Percentiles rank a stretch among this genome's conserved stretches.
phyloP scores from a whole-genome alignment of 2,113 vertebrate genomes.

The Pica pica region DNA sequence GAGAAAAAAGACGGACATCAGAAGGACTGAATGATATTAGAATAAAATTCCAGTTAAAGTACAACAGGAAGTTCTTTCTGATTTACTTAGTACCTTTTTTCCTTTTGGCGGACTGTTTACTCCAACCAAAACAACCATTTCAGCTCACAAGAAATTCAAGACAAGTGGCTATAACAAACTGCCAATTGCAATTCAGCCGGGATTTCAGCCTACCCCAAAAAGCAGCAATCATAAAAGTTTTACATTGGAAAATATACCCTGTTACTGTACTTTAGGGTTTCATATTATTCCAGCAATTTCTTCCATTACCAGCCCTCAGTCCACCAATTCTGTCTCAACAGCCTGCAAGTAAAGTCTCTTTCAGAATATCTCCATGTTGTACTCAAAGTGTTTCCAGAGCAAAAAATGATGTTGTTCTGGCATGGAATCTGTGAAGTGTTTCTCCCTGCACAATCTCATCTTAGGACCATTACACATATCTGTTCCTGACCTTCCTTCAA shows the following conservation, averaged over 20 bases:
- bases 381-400: neutral
- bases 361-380: neutral
- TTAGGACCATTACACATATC: neutral
- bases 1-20: neutral
- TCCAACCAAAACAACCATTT: constrained; percentile 15
- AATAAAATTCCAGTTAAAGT: constrained; percentile 9
- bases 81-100: neutral
- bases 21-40: neutral
- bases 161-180: neutral
- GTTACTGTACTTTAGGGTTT: constrained; percentile 40
- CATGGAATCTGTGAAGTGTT: neutral
- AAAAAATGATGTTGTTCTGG: neutral
- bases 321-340: neutral
- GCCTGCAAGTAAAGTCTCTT: neutral
- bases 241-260: constrained; percentile 26
- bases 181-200: constrained; percentile 2
- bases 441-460: neutral
- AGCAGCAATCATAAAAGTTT: constrained; percentile 35
- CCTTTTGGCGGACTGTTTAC: constrained; percentile 28
- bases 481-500: neutral
- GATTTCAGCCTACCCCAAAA: constrained; percentile 29
- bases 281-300: constrained; percentile 22
- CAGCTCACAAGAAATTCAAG: constrained; percentile 29
- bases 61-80: neutral
- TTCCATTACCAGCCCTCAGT: constrained; percentile 2